Base-by-base conservation (phyloP, 1,140 invertebrate species). In the Agrilus planipennis region DNA sequence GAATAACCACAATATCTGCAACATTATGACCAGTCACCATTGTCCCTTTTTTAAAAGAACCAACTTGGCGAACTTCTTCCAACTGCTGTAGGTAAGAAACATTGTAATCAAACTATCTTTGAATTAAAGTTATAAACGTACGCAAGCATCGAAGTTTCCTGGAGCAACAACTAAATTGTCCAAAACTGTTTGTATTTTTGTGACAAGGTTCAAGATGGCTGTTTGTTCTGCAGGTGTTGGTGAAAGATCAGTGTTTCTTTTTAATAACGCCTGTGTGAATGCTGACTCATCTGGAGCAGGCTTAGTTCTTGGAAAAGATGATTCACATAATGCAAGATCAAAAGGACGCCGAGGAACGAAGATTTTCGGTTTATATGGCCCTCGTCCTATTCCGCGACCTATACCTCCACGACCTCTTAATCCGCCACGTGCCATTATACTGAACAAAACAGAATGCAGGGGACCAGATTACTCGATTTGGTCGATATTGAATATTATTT, bases 21-120 rank as follows among this genome's bases (percentile, higher is more conserved):
- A 93, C 78, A 61, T 93, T 94, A 55, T 92, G 85, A 1, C 90
- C 90, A 4, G 87, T 82, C 52, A 96, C 77, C 83, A 98, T 96
- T 7, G 93, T 98, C 0, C 92, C 93, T 63, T 98, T 97, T 62
- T 98, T 98, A 55, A 92, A 96, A 0, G 92, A 93, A 0, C 94
- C 94, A 31, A 97, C 91, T 69, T 93, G 89, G 10, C 91, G 71
- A 0, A 95, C 88, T 65, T 95, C 91, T 57, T 96, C 91, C 21
- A 97, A 70, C 86, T 95, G 89, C 89, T 93, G 61, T 62, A 53
- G 53, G 37, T 40, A 47, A 32, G 5, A 25, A 6, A 11, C 11
- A 11, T 25, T 25, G 22, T 25, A 25, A 25, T 25, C 5, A 25
- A 25, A 25, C 5, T 25, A 7, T 25, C n/a, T 6, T 25, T 25